These are phyloP conservation scores for Taxidea taxus DNA, from an alignment of 2,113 vertebrate species.

Conservation along the genomic window DNA sequence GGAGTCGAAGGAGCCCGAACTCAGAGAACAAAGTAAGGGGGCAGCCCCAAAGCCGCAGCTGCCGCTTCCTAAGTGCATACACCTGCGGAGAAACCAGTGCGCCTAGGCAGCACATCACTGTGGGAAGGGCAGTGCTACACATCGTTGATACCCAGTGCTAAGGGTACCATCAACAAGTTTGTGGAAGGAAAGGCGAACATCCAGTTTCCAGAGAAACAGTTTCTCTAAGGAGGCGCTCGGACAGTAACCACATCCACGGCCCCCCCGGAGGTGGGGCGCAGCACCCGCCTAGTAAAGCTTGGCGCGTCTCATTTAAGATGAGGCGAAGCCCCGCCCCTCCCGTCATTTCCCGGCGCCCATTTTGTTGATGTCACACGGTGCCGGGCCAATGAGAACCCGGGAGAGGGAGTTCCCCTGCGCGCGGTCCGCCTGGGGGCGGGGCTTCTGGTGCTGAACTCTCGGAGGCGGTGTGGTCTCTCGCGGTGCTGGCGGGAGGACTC, in stretches of 20 bases:
- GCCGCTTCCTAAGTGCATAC: not conserved
- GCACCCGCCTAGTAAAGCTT: rapidly evolving
- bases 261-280: rapidly evolving
- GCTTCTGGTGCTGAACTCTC: not conserved
- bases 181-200: not conserved
- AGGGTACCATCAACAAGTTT: not conserved
- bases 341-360: not conserved
- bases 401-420: not conserved
- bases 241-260: too few species aligned
- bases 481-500: rapidly evolving
- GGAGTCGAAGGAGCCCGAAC: not conserved
- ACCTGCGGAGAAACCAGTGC: not conserved
- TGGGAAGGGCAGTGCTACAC: not conserved
- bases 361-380: not conserved
- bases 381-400: not conserved
- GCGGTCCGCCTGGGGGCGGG: not conserved
- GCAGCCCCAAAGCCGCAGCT: not conserved
- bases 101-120: not conserved
- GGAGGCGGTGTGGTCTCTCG: not conserved
- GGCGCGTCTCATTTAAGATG: not conserved
- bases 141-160: not conserved
- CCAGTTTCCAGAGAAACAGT: not conserved
- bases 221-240: not conserved
- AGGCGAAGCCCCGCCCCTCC: not conserved
- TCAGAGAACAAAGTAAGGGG: not conserved